Evolutionary conservation across 1,140 invertebrate species (phyloP), one percentile per base, ranked within the genome.

Genomic region (Musca domestica): DNA sequence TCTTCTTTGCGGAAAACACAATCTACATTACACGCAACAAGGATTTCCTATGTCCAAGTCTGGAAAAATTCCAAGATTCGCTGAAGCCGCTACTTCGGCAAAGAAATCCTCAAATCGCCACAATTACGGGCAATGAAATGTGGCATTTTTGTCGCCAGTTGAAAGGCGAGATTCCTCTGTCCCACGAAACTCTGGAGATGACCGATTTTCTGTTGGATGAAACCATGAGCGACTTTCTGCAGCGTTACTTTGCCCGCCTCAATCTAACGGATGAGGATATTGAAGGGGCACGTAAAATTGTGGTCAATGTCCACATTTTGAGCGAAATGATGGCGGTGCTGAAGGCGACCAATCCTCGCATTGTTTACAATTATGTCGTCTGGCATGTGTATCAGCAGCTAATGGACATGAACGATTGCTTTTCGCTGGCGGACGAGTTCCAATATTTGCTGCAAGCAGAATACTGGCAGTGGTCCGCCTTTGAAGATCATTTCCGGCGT

Each of bases 381-480:
- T 80, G 77, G 77, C 77, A 74, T 49, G 71, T 68, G 2, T 72
- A 69, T 22, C 67, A 72, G 27, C 48, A 67, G 0, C 65, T 80
- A 0, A 30, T 46, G 2, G 72, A 73, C 3, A 77, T 75, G 7
- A 58, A 71, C 14, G 77, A 80, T 27, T 80, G 77, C 51, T 80
- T 66, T 25, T 41, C 56, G 3, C 7, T 80, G 47, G 66, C 74
- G 0, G 30, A 70, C 27, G 77, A 80, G 51, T 80, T 78, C 15
- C 77, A 80, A 64, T 63, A 71, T 3, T 14, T 80, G 10, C 47
- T 80, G 3, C 71, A 76, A 14, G 46, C 72, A 0, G 77, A 80
- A 27, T 80, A 80, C 23, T 80, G 77, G 77, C 73, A 77, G 19
- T 80, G 77, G 77, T 64, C 75, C 56, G 68, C 78, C 6, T 67